phyloP scores from a whole-genome alignment of 2,113 vertebrate species.

The Holacanthus passer region DNA sequence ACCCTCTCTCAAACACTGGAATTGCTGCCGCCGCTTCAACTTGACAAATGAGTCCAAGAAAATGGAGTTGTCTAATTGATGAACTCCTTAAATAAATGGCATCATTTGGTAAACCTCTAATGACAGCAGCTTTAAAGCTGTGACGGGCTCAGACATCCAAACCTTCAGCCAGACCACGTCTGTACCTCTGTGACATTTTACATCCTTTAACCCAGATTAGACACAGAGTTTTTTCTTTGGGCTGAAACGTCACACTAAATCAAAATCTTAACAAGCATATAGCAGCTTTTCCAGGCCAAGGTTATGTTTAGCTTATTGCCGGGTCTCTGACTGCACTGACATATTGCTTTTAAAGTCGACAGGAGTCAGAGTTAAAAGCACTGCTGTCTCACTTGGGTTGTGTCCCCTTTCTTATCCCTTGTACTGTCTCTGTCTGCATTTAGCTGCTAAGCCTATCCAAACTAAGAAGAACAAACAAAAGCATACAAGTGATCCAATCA shows the following conservation, averaged over 20 bases:
- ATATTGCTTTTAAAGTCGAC: constrained; percentile 56
- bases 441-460: constrained; percentile 23
- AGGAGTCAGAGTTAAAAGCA: constrained; percentile 44
- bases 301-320: constrained; percentile 52
- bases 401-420: constrained; percentile 32
- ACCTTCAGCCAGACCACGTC: constrained; percentile 31
- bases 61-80: constrained; percentile 68
- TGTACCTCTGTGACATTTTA: constrained; percentile 51
- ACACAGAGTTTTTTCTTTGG: constrained; percentile 7
- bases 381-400: constrained; percentile 47
- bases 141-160: constrained; percentile 27
- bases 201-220: constrained; percentile 64
- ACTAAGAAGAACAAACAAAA: constrained; percentile 49
- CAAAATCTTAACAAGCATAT: constrained; percentile 53
- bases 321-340: constrained; percentile 48
- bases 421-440: constrained; percentile 33
- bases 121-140: constrained; percentile 28
- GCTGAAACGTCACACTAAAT: constrained; percentile 41
- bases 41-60: constrained; percentile 65
- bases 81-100: constrained; percentile 60
- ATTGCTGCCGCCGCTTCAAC: constrained; percentile 44
- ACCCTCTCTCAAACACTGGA: constrained; percentile 26
- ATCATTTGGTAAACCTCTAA: constrained; percentile 47
- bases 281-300: constrained; percentile 53
- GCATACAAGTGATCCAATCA: constrained; percentile 35